Base-by-base conservation (phyloP, 2,888 invertebrate species). In the Netelia melanura region DNA sequence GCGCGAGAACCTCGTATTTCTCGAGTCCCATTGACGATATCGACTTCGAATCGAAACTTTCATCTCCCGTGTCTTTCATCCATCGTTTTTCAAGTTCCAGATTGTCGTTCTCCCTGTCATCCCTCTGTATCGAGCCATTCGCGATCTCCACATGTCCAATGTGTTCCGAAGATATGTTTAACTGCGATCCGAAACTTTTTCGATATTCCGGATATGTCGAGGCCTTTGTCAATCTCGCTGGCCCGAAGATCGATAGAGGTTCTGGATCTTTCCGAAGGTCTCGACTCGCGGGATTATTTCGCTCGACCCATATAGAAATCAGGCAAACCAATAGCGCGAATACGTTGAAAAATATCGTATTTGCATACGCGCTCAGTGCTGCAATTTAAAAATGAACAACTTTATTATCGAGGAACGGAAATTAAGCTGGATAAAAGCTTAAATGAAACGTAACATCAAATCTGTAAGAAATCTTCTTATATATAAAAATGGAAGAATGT, bases 271-370 rank as follows among this genome's bases (percentile, higher is more conserved):
- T 72, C 23, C 17, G 21, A 44, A 56, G 68, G 43, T 58, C 74
- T 68, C 62, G 64, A 61, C 58, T 78, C 17, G 64, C 64, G 43
- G 68, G 65, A 56, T 86, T 87, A 48, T 88, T 89, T 70, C 87
- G 89, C 44, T 89, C 88, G 30, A 90, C 90, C 90, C 90, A 90
- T 25, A 88, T 85, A 23, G 90, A 89, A 76, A 90, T 87, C n/a
- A 91, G 86, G 80, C 90, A 90, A 65, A 89, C 89, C 58, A 89
- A 25, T 70, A 91, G 81, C 8, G 90, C 85, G 54, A 88, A 89
- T 3, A 89, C 82, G 80, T 90, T 90, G 86, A 91, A 90, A 78
- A 86, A 86, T 48, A 91, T 78, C 38, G 89, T 89, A 71, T 89
- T 90, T 17, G 82, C 86, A 71, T 90, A 90, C 3, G 90, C 90